A percentile compares a stretch with the other conserved stretches of the same genome.
Conservation (phyloP, 2,888 invertebrate genomes). For the Deroplatys truncata region DNA sequence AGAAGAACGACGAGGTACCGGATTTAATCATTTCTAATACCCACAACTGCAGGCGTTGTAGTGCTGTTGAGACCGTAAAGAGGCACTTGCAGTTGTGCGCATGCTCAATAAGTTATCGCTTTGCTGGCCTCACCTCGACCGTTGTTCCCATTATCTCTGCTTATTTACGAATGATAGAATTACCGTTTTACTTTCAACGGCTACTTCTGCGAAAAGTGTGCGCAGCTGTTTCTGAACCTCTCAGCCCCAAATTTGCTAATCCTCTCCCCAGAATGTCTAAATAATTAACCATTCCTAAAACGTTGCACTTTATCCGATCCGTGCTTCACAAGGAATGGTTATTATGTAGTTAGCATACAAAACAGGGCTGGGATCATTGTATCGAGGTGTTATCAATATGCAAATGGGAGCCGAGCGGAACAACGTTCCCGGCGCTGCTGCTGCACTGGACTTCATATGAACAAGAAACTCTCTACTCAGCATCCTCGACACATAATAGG, state of each 20-base stretch:
- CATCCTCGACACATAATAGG: not conserved
- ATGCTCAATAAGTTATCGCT: not conserved
- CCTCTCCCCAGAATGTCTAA: not conserved
- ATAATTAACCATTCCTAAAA: not conserved
- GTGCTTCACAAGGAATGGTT: not conserved
- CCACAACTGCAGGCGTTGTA: no score
- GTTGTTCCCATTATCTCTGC: not conserved
- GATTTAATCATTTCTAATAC: no score
- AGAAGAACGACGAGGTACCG: no score
- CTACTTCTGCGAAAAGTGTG: not conserved
- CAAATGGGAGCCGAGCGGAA: not conserved
- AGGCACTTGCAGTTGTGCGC: not conserved
- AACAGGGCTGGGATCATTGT: not conserved
- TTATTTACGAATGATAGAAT: not conserved
- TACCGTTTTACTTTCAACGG: not conserved
- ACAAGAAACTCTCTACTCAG: not conserved
- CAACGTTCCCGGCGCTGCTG: not conserved
- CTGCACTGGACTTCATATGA: not conserved
- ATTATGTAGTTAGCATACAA: constrained; percentile 8
- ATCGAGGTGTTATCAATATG: constrained; percentile 8
- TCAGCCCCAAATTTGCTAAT: not conserved
- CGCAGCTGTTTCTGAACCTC: not conserved
- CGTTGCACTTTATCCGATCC: not conserved
- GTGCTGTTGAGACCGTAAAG: no score
- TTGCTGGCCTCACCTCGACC: not conserved